Evolutionary conservation across 53 echinoderm and acorn worm species (phyloP).

Genomic region (Mesocentrotus franciscanus): DNA sequence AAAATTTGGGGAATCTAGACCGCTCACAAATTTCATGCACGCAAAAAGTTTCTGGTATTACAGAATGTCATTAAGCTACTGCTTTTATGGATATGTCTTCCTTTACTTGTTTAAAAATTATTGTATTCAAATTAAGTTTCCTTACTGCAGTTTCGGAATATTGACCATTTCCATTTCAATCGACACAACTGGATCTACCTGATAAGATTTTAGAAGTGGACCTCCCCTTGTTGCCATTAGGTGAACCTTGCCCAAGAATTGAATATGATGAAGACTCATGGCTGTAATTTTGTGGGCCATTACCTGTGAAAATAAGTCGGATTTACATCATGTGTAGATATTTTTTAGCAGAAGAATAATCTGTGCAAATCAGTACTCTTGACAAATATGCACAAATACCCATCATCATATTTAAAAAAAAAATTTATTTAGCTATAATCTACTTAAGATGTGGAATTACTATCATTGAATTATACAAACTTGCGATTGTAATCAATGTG

Average conservation of each 20-base stretch:
- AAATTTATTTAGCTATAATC: not conserved
- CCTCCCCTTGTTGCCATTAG: not conserved
- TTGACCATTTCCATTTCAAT: not conserved
- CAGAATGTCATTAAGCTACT: too few species aligned
- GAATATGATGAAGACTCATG: conserved; percentile 13
- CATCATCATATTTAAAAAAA: too few species aligned
- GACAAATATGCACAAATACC: too few species aligned
- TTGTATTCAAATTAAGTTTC: not conserved
- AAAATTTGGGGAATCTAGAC: not conserved
- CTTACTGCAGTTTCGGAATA: not conserved
- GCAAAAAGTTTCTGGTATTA: too few species aligned
- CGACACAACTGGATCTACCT: not conserved
- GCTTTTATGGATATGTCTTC: not conserved
- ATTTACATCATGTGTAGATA: not conserved
- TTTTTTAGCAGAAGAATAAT: too few species aligned
- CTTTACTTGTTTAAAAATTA: not conserved
- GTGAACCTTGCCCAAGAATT: not conserved
- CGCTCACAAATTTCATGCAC: too few species aligned
- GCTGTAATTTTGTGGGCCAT: not conserved
- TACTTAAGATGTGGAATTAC: conserved; percentile 23
- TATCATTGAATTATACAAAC: not conserved
- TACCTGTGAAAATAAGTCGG: not conserved
- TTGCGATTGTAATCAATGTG: too few species aligned
- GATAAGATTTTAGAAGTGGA: not conserved
- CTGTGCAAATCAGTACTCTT: too few species aligned